Conservation (phyloP, 1,140 invertebrate genomes). For the Nixonia krombeini region DNA sequence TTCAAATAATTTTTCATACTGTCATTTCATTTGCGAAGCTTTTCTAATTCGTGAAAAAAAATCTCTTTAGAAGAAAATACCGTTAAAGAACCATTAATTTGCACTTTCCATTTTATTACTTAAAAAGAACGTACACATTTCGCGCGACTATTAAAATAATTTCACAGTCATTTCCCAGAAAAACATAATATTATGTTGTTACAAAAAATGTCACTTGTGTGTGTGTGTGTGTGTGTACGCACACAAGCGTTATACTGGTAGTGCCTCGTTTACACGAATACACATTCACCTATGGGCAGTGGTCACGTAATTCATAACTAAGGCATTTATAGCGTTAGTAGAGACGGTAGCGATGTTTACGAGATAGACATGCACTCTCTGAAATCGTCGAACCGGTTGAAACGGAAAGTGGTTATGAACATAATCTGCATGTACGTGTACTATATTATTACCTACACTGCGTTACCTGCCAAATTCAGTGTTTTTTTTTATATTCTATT, state of each 20-base stretch:
- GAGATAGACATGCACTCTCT: slow-evolving; percentile 30
- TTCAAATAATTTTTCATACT: no score
- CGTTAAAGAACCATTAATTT: no score
- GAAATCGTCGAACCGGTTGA: slow-evolving; percentile 48
- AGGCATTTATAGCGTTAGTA: no score
- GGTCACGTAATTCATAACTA: neutral
- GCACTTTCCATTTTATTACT: no score
- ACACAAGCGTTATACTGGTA: neutral
- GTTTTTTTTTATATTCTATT: no score
- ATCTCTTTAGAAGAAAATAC: no score
- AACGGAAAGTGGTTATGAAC: slow-evolving; percentile 36
- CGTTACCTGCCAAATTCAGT: neutral
- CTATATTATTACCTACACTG: neutral
- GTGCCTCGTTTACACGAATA: neutral
- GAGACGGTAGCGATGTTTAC: neutral
- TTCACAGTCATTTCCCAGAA: slow-evolving; percentile 19
- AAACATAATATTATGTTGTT: no score
- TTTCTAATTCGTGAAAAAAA: no score
- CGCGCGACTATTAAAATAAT: neutral
- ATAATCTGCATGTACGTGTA: neutral
- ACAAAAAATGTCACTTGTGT: slow-evolving; percentile 14
- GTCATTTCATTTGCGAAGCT: no score
- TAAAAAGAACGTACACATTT: neutral
- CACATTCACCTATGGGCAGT: neutral
- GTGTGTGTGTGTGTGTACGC: slow-evolving; percentile 1